Conservation (phyloP, 1,140 invertebrate genomes). For the Drosophila leontia region DNA sequence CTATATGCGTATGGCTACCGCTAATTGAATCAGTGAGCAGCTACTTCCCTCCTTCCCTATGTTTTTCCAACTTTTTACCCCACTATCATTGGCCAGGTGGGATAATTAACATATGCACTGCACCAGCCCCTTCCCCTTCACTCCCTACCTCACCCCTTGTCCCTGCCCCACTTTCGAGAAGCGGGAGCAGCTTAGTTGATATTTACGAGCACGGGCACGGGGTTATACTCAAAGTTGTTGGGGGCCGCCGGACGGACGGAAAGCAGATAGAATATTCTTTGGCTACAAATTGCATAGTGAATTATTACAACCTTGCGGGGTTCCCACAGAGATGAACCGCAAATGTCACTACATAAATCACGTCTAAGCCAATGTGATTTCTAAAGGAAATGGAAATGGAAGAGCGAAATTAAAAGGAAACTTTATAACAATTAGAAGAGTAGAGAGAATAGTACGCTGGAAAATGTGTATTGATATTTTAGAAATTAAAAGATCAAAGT, state of each 20-base stretch:
- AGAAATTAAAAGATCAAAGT: not conserved
- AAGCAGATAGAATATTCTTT: conserved; percentile 55
- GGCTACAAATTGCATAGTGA: conserved; percentile 73
- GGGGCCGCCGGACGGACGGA: conserved; percentile 17
- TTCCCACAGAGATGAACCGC: conserved; percentile 44
- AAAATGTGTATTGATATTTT: not conserved
- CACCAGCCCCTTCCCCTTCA: conserved; percentile 1
- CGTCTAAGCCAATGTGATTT: conserved; percentile 33
- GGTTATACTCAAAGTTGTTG: conserved; percentile 46
- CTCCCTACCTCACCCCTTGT: not conserved
- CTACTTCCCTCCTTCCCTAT: not conserved
- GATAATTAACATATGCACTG: conserved; percentile 75
- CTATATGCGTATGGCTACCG: conserved; percentile 62
- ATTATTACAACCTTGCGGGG: conserved; percentile 72
- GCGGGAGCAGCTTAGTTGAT: conserved; percentile 52
- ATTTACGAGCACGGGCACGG: conserved; percentile 47
- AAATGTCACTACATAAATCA: conserved; percentile 45
- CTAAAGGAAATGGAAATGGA: not conserved
- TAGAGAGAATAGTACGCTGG: no score
- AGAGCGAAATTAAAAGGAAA: not conserved
- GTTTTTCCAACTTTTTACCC: conserved; percentile 7
- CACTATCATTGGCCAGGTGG: conserved; percentile 54
- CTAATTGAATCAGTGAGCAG: conserved; percentile 78
- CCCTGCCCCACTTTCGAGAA: not conserved
- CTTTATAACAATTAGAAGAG: not conserved